These are phyloP conservation scores for Anguilla pacifica DNA, from an alignment of 2,797 vertebrate genomes.

Conservation along the genomic window DNA sequence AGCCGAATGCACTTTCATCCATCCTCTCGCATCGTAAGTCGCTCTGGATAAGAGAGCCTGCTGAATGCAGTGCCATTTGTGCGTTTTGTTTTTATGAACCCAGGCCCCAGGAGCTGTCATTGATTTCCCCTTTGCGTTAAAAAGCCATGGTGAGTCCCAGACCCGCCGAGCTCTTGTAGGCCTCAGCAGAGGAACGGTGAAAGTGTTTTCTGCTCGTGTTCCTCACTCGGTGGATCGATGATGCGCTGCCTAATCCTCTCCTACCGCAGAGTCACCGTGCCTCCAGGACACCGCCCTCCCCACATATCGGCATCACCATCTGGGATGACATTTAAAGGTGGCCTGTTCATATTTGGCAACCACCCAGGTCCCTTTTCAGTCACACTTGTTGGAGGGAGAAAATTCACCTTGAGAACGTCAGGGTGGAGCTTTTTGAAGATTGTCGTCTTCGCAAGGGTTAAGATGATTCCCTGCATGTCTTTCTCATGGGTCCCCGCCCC, in stretches of 20 bases:
- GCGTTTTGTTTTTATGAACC: neutral
- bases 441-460: conserved; percentile 47
- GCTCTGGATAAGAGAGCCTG: neutral
- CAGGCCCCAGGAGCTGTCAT: neutral
- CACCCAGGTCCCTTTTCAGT: conserved; percentile 31
- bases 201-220: conserved; percentile 64
- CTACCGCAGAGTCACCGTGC: conserved; percentile 15
- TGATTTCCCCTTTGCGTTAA: neutral
- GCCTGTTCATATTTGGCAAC: conserved; percentile 29
- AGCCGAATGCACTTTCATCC: neutral
- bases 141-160: neutral
- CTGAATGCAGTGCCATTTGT: neutral
- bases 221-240: conserved; percentile 63
- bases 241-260: conserved; percentile 59
- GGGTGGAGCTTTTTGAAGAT: conserved; percentile 46
- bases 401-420: conserved; percentile 30
- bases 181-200: neutral
- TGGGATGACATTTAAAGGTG: conserved; percentile 50
- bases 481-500: conserved; percentile 26
- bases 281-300: conserved; percentile 26
- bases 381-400: conserved; percentile 42
- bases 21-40: neutral
- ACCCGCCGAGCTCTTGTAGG: neutral
- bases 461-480: conserved; percentile 43
- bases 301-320: conserved; percentile 44